Conservation (phyloP, 2,113 vertebrate species). For the Heptranchias perlo region DNA sequence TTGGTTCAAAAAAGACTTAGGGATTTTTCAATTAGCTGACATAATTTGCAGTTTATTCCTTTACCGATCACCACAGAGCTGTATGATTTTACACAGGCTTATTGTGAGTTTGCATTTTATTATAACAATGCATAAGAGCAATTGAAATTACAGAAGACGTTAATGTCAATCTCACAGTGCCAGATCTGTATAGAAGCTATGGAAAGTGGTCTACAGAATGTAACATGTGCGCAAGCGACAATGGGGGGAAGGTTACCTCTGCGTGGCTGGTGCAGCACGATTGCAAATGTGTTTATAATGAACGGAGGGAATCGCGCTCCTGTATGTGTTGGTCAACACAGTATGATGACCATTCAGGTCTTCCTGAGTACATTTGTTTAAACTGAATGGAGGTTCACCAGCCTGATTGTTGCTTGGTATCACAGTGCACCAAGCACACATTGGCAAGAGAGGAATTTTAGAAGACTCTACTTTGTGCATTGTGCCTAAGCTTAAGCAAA, state of each 20-base stretch:
- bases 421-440: not conserved
- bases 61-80: not conserved
- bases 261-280: not conserved
- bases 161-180: not conserved
- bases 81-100: not conserved
- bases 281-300: not conserved
- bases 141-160: not conserved
- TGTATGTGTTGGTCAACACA: not conserved
- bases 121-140: not conserved
- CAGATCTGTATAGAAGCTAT: not conserved
- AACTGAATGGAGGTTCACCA: not conserved
- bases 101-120: not conserved
- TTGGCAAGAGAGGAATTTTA: not conserved
- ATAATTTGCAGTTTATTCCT: not conserved
- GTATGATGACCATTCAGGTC: not conserved
- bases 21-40: not conserved
- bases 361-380: not conserved
- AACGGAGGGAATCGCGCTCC: not conserved
- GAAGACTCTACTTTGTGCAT: not conserved
- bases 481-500: not conserved
- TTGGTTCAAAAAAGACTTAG: not conserved
- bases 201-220: not conserved
- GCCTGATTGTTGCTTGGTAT: not conserved
- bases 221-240: not conserved
- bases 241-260: not conserved